Evolutionary conservation across 2,797 vertebrate genomes (phyloP).

Genomic region (Bradypodion ventrale): DNA sequence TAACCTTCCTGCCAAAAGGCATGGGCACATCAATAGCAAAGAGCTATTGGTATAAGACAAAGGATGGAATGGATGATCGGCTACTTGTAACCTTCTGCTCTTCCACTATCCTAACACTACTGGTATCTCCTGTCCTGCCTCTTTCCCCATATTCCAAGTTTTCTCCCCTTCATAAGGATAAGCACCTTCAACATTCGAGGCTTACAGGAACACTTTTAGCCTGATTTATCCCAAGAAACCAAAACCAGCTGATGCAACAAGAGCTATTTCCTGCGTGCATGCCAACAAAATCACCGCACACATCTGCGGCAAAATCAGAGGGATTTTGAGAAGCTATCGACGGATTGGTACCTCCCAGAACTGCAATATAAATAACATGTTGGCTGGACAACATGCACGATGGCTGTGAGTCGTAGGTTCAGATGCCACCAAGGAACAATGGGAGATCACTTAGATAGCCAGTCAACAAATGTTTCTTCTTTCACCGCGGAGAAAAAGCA

Average conservation of each 20-base stretch:
- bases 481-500: background rate
- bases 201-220: background rate
- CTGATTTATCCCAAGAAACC: slow-evolving; percentile 23
- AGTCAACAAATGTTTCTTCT: background rate
- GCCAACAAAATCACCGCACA: slow-evolving; percentile 22
- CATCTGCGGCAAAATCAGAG: background rate
- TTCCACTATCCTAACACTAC: background rate
- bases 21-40: too few species aligned
- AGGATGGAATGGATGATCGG: background rate
- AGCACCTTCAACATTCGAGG: background rate
- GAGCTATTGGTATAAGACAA: background rate
- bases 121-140: background rate
- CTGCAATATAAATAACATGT: slow-evolving; percentile 4
- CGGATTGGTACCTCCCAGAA: background rate
- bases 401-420: background rate
- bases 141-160: background rate
- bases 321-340: background rate
- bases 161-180: background rate
- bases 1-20: too few species aligned
- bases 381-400: background rate
- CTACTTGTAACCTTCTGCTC: background rate
- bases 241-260: slow-evolving; percentile 34
- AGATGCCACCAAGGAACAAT: background rate
- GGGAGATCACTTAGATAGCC: background rate
- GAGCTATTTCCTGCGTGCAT: slow-evolving; percentile 7